These are phyloP conservation scores for Danio tinwini DNA, from an alignment of 2,797 vertebrate species.

Conservation along the genomic window DNA sequence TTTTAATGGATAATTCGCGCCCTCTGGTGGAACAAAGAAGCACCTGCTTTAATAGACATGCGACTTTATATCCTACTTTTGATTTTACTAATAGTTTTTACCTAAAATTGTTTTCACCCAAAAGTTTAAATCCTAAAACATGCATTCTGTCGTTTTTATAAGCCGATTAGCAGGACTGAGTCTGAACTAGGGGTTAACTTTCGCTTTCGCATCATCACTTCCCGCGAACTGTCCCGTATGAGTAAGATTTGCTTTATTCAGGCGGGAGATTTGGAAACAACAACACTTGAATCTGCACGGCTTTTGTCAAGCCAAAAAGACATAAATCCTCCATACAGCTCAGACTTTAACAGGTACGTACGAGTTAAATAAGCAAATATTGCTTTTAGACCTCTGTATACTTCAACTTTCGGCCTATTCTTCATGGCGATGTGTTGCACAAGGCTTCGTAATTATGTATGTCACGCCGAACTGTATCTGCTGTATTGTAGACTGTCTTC, in stretches of 20 bases:
- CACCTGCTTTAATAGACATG: neutral
- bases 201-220: constrained; percentile 16
- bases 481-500: neutral
- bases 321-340: neutral
- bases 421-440: neutral
- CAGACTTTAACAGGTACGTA: neutral
- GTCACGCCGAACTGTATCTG: neutral
- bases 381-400: neutral
- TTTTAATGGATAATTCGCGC: neutral
- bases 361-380: neutral
- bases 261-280: constrained; percentile 2
- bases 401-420: neutral
- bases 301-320: neutral
- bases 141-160: neutral
- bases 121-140: too few species aligned
- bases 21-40: neutral
- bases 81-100: too few species aligned
- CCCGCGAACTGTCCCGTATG: accelerated
- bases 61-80: too few species aligned
- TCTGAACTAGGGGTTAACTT: neutral
- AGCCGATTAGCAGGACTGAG: neutral
- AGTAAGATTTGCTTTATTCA: accelerated
- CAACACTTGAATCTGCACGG: neutral
- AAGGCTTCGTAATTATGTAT: neutral
- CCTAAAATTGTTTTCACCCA: too few species aligned